phyloP scores from a whole-genome alignment of 2,797 vertebrate genomes.

The Sebastolobus altivelis region DNA sequence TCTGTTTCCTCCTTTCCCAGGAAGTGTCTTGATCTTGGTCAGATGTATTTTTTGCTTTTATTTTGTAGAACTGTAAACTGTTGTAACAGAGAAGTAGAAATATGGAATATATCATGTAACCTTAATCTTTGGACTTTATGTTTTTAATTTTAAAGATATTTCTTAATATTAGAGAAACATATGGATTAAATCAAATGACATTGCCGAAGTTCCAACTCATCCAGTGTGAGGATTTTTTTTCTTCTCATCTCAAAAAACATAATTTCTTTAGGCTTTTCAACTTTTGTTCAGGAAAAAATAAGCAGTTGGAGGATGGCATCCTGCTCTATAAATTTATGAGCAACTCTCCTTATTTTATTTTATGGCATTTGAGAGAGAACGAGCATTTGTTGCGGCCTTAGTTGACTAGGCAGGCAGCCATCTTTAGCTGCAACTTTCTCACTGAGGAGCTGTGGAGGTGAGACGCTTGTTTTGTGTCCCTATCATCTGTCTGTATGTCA shows the following conservation, averaged over 20 bases:
- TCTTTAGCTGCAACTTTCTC: background rate
- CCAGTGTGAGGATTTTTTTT: too few relatives aligned
- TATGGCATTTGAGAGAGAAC: background rate
- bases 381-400: background rate
- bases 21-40: background rate
- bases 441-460: background rate
- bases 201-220: too few relatives aligned
- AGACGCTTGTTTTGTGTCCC: background rate
- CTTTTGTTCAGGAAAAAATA: too few relatives aligned
- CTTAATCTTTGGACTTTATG: too few relatives aligned
- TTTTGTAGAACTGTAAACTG: too few relatives aligned
- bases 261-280: too few relatives aligned
- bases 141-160: too few relatives aligned
- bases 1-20: background rate
- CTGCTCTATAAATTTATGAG: background rate
- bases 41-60: background rate
- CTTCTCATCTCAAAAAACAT: too few relatives aligned
- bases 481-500: background rate
- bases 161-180: too few relatives aligned
- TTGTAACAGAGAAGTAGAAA: too few relatives aligned
- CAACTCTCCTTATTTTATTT: background rate
- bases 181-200: too few relatives aligned
- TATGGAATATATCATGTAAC: too few relatives aligned
- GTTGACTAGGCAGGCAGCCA: background rate
- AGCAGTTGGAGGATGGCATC: background rate